Evolutionary conservation across 2,113 vertebrate genomes (phyloP).

Genomic region (Toxostoma redivivum): DNA sequence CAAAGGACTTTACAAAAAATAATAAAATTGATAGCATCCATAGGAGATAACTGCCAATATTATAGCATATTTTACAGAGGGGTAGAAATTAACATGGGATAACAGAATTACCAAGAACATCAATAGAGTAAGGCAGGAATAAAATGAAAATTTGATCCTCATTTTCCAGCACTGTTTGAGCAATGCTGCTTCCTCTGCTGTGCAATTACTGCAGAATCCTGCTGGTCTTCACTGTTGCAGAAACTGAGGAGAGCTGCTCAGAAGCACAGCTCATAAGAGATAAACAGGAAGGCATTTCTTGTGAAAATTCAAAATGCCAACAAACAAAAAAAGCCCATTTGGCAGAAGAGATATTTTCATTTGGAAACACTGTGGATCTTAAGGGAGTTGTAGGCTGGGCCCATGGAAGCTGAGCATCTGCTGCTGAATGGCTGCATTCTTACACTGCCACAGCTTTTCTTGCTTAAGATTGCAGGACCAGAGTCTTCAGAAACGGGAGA

Average conservation of each 20-base stretch:
- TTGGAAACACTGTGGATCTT: background rate
- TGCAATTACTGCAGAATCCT: background rate
- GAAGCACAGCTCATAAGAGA: background rate
- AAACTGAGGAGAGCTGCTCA: background rate
- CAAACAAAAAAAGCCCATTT: background rate
- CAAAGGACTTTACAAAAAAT: background rate
- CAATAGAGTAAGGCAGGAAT: background rate
- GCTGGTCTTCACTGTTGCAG: background rate
- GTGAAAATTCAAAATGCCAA: constrained; percentile 13
- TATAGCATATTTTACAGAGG: background rate
- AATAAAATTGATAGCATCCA: background rate
- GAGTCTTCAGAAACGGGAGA: background rate
- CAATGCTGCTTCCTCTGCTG: background rate
- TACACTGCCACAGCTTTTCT: background rate
- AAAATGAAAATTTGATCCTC: background rate
- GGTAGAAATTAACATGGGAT: background rate
- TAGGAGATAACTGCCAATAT: background rate
- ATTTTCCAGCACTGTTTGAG: background rate
- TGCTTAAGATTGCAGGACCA: background rate
- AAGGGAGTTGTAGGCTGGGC: background rate
- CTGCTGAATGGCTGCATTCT: background rate
- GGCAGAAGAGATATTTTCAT: background rate
- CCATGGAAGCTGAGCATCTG: background rate
- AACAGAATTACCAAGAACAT: background rate
- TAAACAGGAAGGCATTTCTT: background rate